Evolutionary conservation across 23 tunicate species (phyloP).

Genomic region (Aplidium turbinatum): DNA sequence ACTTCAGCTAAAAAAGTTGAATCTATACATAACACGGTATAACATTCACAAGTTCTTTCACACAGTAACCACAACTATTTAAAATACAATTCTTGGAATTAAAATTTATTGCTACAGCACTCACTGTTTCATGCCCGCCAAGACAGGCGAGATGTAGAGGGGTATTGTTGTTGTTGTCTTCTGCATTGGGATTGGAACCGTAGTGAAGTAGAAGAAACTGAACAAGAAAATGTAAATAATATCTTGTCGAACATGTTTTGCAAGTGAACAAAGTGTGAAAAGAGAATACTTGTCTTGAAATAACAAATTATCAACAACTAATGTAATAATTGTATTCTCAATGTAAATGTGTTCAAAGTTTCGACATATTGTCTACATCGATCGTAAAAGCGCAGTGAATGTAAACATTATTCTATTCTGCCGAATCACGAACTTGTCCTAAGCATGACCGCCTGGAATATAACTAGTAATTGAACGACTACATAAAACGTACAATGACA

Average conservation of each 20-base stretch:
- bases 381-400: no score
- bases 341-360: no score
- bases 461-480: background rate
- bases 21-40: background rate
- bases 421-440: background rate
- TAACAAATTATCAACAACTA: no score
- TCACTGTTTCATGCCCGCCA: slow-evolving; percentile 86
- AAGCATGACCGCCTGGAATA: no score
- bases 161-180: slow-evolving; percentile 89
- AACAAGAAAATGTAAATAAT: background rate
- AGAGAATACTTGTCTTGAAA: no score
- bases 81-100: background rate
- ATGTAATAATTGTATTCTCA: no score
- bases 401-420: background rate
- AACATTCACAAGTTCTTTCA: background rate
- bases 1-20: no score
- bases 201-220: slow-evolving; percentile 84
- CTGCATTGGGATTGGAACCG: slow-evolving; percentile 71
- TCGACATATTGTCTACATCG: no score
- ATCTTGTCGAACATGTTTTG: no score
- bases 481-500: slow-evolving; percentile 64
- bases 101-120: background rate
- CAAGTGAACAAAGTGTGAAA: no score
- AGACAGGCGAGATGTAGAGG: slow-evolving; percentile 78
- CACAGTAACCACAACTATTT: background rate